Conservation (phyloP, 2,888 invertebrate species). For the Drosophila greeni region DNA sequence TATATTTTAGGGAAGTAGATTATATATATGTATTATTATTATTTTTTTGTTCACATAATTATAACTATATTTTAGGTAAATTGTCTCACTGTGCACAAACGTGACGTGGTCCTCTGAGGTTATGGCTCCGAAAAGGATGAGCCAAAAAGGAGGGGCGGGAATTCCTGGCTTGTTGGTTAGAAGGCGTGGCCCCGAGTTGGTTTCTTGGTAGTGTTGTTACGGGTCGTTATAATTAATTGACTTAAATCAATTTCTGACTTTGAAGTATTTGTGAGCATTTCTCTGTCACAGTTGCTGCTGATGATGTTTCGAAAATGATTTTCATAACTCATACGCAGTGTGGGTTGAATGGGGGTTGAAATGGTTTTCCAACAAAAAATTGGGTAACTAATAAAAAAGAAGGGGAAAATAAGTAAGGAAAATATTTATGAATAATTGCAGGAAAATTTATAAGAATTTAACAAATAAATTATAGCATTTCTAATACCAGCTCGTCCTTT, state of each 20-base stretch:
- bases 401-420: background rate
- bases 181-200: slow-evolving; percentile 29
- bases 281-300: slow-evolving; percentile 53
- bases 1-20: background rate
- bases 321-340: slow-evolving; percentile 68
- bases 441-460: too few species aligned
- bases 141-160: slow-evolving; percentile 5
- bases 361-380: background rate
- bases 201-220: slow-evolving; percentile 37
- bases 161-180: background rate
- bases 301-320: slow-evolving; percentile 48
- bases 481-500: too few species aligned
- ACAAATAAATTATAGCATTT: too few species aligned
- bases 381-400: background rate
- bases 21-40: too few species aligned
- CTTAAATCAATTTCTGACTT: slow-evolving; percentile 76
- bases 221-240: slow-evolving; percentile 72
- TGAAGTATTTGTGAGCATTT: slow-evolving; percentile 68
- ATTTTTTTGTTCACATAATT: too few species aligned
- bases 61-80: background rate
- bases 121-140: slow-evolving; percentile 5
- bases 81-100: slow-evolving; percentile 18
- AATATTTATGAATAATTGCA: background rate
- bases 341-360: slow-evolving; percentile 36
- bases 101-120: slow-evolving; percentile 4